A percentile compares a stretch with the other conserved stretches of the same genome.
These are phyloP conservation scores for Anhinga rufa DNA, from an alignment of 2,113 vertebrate species.

Conservation along the genomic window DNA sequence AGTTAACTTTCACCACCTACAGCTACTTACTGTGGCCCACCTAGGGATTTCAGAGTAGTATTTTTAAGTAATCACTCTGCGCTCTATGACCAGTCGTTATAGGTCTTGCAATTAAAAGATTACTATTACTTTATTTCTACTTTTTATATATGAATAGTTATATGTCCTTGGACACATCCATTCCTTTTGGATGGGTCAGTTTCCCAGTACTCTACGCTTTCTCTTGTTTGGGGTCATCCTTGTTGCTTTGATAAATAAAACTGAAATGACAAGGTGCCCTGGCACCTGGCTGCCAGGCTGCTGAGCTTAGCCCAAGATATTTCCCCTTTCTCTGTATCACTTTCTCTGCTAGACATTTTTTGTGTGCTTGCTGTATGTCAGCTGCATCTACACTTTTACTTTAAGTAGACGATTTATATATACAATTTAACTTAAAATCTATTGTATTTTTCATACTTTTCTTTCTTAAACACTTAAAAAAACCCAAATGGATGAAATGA, in stretches of 20 bases:
- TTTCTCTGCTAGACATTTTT: neutral
- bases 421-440: neutral
- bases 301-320: neutral
- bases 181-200: neutral
- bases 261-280: neutral
- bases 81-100: fast-evolving
- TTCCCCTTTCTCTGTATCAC: neutral
- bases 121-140: neutral
- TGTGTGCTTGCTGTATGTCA: neutral
- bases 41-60: neutral
- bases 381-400: neutral
- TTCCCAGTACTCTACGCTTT: neutral
- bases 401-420: neutral
- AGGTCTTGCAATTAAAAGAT: neutral
- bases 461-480: neutral
- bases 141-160: neutral
- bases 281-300: neutral
- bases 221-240: neutral
- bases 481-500: neutral
- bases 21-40: neutral
- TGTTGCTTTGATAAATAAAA: neutral
- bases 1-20: neutral
- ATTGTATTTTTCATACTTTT: neutral
- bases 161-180: neutral
- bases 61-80: neutral